Percentiles rank a stretch among this genome's conserved stretches.
These are phyloP conservation scores for Rhinogobius similis DNA, from an alignment of 2,113 vertebrate species.

Conservation along the genomic window DNA sequence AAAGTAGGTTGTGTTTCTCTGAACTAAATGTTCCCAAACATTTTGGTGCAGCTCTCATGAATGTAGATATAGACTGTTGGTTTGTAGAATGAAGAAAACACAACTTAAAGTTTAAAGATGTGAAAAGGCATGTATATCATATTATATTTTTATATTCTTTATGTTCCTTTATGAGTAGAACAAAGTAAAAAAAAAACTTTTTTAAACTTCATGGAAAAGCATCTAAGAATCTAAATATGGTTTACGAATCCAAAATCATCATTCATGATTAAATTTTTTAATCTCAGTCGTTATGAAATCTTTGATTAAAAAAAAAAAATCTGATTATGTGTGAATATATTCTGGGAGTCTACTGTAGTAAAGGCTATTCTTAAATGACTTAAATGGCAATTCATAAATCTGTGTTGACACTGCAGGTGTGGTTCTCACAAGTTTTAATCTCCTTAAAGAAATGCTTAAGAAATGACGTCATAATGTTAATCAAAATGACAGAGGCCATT, in stretches of 20 bases:
- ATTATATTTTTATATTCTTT: background rate
- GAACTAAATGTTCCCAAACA: conserved; percentile 59
- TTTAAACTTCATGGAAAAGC: background rate
- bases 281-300: background rate
- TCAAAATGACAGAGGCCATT: background rate
- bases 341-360: too few relatives aligned
- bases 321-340: background rate
- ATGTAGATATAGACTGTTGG: conserved; percentile 27
- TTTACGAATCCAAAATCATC: background rate
- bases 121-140: background rate
- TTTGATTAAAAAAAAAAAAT: background rate
- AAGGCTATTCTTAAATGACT: background rate
- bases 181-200: background rate
- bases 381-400: background rate
- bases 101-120: background rate
- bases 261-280: too few relatives aligned
- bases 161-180: background rate
- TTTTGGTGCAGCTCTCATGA: conserved; percentile 21
- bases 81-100: too few relatives aligned
- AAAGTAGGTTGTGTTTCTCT: conserved; percentile 42
- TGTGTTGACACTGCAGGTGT: background rate
- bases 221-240: background rate
- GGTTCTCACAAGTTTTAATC: background rate
- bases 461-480: background rate
- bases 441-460: conserved; percentile 1